Percentiles rank a stretch among this genome's conserved stretches.
Conservation (phyloP, 1,140 invertebrate genomes). For the Littorina saxatilis region DNA sequence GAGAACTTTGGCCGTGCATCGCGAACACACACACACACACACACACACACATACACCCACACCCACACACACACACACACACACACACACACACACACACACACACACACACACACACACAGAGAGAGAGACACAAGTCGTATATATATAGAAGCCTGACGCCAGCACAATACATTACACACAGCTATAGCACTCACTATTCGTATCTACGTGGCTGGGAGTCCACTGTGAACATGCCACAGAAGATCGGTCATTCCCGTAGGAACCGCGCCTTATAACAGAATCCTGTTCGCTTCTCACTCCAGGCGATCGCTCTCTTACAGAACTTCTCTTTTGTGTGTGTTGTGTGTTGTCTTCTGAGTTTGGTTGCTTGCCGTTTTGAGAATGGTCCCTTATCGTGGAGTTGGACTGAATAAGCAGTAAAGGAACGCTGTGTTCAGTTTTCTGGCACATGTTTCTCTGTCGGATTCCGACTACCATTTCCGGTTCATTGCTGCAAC, state of each 20-base stretch:
- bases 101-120: not conserved
- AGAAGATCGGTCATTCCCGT: not conserved
- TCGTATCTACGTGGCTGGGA: not conserved
- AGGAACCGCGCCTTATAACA: not conserved
- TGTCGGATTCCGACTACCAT: not conserved
- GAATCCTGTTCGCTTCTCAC: too few species aligned
- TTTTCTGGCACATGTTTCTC: not conserved
- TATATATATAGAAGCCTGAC: not conserved
- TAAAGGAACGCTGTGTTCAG: not conserved
- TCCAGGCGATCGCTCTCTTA: too few species aligned
- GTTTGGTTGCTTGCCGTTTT: too few species aligned
- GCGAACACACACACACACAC: too few species aligned
- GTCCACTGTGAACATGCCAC: constrained; percentile 3
- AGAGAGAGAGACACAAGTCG: too few species aligned
- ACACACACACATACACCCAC: constrained; percentile 15
- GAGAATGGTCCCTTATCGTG: not conserved
- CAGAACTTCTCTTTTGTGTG: too few species aligned
- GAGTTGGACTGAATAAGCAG: constrained; percentile 13
- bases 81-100: constrained; percentile 10
- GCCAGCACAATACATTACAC: not conserved
- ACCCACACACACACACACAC: too few species aligned
- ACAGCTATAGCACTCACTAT: not conserved
- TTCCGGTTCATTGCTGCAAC: too few species aligned
- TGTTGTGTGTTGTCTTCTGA: not conserved
- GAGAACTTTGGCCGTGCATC: too few species aligned